Evolutionary conservation across 2,888 invertebrate genomes (phyloP).

Genomic region (Meliscaeva auricollis): DNA sequence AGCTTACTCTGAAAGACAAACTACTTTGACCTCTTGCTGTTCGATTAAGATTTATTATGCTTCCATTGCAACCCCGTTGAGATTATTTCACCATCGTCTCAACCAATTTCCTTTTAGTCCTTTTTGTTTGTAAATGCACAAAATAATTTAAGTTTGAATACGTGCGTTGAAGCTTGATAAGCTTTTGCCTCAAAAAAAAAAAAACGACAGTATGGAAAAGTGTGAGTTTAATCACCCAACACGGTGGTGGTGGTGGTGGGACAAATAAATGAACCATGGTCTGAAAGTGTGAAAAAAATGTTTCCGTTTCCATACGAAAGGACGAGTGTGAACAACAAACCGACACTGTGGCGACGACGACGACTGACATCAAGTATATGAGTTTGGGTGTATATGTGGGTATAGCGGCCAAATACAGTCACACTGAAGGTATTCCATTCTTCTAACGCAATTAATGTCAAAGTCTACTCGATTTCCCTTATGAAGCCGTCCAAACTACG

Average conservation of each 20-base stretch:
- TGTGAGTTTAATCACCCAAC: slow-evolving; percentile 46
- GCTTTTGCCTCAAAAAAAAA: slow-evolving; percentile 12
- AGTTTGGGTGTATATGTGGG: neutral
- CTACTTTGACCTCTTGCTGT: slow-evolving; percentile 64
- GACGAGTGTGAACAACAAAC: slow-evolving; percentile 44
- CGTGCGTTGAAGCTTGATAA: slow-evolving; percentile 59
- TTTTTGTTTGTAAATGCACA: slow-evolving; percentile 30
- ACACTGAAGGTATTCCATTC: slow-evolving; percentile 71
- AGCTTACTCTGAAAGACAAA: slow-evolving; percentile 58
- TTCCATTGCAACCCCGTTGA: slow-evolving; percentile 66
- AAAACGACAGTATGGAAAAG: slow-evolving; percentile 40
- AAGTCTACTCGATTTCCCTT: slow-evolving; percentile 78
- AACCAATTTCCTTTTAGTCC: slow-evolving; percentile 20
- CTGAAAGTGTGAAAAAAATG: slow-evolving; percentile 24
- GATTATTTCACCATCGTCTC: slow-evolving; percentile 45
- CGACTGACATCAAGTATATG: slow-evolving; percentile 19
- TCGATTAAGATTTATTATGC: slow-evolving; percentile 69
- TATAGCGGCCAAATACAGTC: slow-evolving; percentile 38
- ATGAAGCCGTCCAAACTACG: slow-evolving; percentile 77
- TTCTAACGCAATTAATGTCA: slow-evolving; percentile 78
- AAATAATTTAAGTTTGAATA: slow-evolving; percentile 58
- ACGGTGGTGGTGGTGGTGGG: slow-evolving; percentile 24
- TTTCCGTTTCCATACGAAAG: slow-evolving; percentile 29
- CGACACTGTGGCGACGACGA: slow-evolving; percentile 21
- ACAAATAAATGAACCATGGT: slow-evolving; percentile 39